A percentile compares a stretch with the other conserved stretches of the same genome.
Evolutionary conservation across 2,888 invertebrate genomes (phyloP).

Genomic region (Carpatolechia fugitivella): DNA sequence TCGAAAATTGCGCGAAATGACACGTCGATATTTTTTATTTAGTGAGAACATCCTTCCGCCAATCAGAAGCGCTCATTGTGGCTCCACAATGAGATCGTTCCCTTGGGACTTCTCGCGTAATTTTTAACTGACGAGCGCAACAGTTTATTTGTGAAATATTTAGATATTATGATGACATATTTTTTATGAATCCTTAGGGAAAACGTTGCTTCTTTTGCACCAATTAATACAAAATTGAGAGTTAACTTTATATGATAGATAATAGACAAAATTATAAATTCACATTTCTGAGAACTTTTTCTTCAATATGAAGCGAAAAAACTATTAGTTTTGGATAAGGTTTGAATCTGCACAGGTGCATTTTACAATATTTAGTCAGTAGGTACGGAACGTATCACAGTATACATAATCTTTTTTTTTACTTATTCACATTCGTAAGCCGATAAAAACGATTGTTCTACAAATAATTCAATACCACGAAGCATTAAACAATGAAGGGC

Average conservation of each 20-base stretch:
- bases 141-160: conserved; percentile 55
- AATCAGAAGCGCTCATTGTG: conserved; percentile 76
- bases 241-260: too few species aligned
- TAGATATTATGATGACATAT: conserved; percentile 29
- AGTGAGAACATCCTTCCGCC: conserved; percentile 79
- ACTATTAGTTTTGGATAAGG: too few species aligned
- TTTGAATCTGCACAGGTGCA: too few species aligned
- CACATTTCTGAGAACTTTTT: too few species aligned
- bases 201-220: background rate
- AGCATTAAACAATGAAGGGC: conserved; percentile 38
- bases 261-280: too few species aligned
- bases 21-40: conserved; percentile 78
- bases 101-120: conserved; percentile 65
- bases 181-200: background rate
- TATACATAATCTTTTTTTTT: background rate
- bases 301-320: too few species aligned
- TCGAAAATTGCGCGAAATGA: conserved; percentile 77
- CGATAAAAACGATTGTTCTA: conserved; percentile 36
- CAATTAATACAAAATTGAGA: background rate
- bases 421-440: conserved; percentile 28
- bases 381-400: too few species aligned
- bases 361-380: too few species aligned
- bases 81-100: conserved; percentile 64
- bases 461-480: conserved; percentile 36
- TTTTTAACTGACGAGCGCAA: conserved; percentile 70